Base-by-base conservation (phyloP, 1,140 invertebrate species). In the Pseudomyrmex concolor region DNA sequence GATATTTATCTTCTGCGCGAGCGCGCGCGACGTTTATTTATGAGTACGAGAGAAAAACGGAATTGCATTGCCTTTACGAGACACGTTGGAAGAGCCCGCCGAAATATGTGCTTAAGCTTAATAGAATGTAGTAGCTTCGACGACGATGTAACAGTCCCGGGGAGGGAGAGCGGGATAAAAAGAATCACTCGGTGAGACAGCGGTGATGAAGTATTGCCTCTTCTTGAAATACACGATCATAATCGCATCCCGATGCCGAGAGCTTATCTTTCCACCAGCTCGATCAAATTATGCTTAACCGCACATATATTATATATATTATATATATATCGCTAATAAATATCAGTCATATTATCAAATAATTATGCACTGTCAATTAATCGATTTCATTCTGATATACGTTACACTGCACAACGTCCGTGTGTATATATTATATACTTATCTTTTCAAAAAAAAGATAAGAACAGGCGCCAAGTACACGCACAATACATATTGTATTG, bases 1-100 rank as follows among this genome's bases (percentile, higher is more conserved):
- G 77, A 71, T 84, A 84, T 84, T 81, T 66, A 63, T 84, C 76
- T 84, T 19, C 59, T 34, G 51, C 19, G 66, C 59, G 83, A 51
- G 63, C 5, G 43, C 51, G 34, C 10, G 43, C 51, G 34, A 81
- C 64, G 34, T 72, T 73, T 72, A 70, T 80, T 70, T 80, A 71
- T 80, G 66, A 60, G 76, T 34, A 55, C 66, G 54, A 50, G 66
- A 60, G 76, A 59, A 70, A 80, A 70, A 80, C 66, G 54, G 66
- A 70, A 80, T 48, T 59, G 54, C 54, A 70, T 80, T 70, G 70
- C 7, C 76, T 66, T 10, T 34, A n/a, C 76, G 55, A 45, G 10
- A 34, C 5, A 19, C 17, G 74, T 78, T 17, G 73, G n/a, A 2
- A 19, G 66, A 60, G n/a, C 19, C 76, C 34, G 66, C 76, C 66